These are phyloP conservation scores for Callyntrura sp. DNA, from an alignment of 2,888 invertebrate genomes.

Conservation along the genomic window DNA sequence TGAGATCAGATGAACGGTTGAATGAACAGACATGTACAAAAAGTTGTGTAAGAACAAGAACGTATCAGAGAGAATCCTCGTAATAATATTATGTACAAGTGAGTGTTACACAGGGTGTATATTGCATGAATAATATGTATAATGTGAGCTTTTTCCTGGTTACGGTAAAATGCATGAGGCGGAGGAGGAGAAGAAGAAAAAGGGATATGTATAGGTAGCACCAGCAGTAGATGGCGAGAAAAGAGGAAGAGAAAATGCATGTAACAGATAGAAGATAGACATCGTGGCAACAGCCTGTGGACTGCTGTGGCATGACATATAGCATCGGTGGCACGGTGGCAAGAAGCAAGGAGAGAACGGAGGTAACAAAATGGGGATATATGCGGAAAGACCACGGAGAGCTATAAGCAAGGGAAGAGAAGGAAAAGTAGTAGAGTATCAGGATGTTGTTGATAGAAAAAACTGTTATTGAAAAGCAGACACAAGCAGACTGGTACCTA, in stretches of 20 bases:
- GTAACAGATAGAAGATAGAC: constrained; percentile 51
- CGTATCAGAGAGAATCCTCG: neutral
- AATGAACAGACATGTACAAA: neutral
- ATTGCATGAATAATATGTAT: too few species aligned
- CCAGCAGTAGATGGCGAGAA: too few species aligned
- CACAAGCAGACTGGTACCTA: too few species aligned
- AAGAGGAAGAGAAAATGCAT: constrained; percentile 16
- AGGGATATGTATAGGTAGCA: too few species aligned
- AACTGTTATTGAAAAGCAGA: constrained; percentile 46
- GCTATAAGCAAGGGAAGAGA: too few species aligned
- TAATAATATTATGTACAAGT: neutral
- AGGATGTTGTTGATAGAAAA: constrained; percentile 10
- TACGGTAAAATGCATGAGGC: too few species aligned
- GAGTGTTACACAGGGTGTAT: too few species aligned
- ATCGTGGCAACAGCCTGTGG: constrained; percentile 57
- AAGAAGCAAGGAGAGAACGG: neutral
- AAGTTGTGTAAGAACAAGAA: neutral
- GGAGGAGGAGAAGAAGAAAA: neutral
- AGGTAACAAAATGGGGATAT: constrained; percentile 15
- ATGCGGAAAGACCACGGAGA: too few species aligned
- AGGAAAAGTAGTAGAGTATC: too few species aligned
- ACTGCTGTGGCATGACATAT: constrained; percentile 17
- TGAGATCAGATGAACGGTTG: constrained; percentile 12
- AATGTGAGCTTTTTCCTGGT: too few species aligned
- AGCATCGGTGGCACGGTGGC: neutral